phyloP scores from a whole-genome alignment of 1,140 invertebrate genomes.

The Chironomus striatipennis region DNA sequence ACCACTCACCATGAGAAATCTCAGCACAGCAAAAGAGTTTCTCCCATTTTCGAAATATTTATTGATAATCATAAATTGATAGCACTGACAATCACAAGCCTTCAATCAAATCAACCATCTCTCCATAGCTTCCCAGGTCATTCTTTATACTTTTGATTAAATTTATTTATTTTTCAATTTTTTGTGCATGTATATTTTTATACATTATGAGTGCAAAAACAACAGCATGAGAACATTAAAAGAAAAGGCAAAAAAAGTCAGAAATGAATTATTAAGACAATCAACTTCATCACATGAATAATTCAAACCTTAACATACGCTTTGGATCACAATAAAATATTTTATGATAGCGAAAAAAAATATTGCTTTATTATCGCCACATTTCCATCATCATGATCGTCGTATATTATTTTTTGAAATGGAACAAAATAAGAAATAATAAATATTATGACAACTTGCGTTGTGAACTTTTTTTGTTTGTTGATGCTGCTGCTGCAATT shows the following conservation, averaged over 20 bases:
- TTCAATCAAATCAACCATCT: too few relatives aligned
- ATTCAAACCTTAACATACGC: neutral
- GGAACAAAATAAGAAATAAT: conserved; percentile 20
- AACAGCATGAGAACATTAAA: conserved; percentile 1
- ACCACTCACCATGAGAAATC: too few relatives aligned
- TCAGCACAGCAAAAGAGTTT: too few relatives aligned
- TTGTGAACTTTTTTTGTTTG: conserved; percentile 13
- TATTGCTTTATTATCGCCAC: conserved; percentile 22
- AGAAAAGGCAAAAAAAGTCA: neutral
- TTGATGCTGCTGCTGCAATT: neutral
- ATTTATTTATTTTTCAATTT: too few relatives aligned
- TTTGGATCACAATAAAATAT: conserved; percentile 12
- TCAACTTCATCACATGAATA: conserved; percentile 21
- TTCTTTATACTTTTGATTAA: too few relatives aligned
- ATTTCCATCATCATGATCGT: conserved; percentile 19
- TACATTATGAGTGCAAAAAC: neutral
- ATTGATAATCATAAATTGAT: too few relatives aligned
- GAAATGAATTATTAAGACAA: conserved; percentile 22
- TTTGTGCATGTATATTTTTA: too few relatives aligned
- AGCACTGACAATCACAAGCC: too few relatives aligned
- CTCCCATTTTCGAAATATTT: too few relatives aligned
- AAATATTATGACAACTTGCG: conserved; percentile 21
- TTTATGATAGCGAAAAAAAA: conserved; percentile 12
- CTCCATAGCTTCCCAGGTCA: too few relatives aligned
- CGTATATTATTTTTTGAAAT: neutral